Evolutionary conservation across 2,888 invertebrate genomes (phyloP), one percentile per base, ranked within the genome.

Genomic region (Aphrophora alni): DNA sequence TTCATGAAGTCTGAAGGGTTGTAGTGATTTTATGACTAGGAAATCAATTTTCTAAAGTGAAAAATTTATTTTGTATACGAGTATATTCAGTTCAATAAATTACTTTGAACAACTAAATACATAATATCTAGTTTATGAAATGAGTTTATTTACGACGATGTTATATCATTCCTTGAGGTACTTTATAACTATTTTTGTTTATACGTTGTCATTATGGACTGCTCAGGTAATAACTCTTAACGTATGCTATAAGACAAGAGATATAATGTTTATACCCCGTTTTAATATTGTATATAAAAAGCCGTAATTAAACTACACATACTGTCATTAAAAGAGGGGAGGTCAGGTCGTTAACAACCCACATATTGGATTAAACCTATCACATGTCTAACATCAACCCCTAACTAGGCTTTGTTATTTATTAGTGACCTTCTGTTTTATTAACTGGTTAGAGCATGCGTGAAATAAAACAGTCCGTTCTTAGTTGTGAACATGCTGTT

Each of bases 301-400:
- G 21, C 2, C 21, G 21, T 21, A 59, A 59, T 59, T 59, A 59
- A 59, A 21, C 4, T 59, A 2, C 10, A 59, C 59, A 59, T 21
- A 21, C 1, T 3, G 59, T 8, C 59, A 21, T 59, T 33, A 33
- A 59, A 59, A 21, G 59, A 3, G 14, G 59, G 59, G n/a, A 4
- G 59, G 4, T 14, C n/a, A 59, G 59, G 59, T 59, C 59, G 59
- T 59, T 59, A 59, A 59, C 59, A 59, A 59, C 21, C 44, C 59
- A 21, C 59, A 59, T 59, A 59, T 59, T 59, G 59, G 59, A 59
- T 21, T 59, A 21, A 59, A 21, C 59, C 59, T 59, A 21, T 59
- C 59, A 59, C 59, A 59, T 59, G 59, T 59, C 21, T 14, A 59
- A 59, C 59, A 59, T 59, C 59, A 59, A 59, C 59, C 59, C 59